Evolutionary conservation across 2,797 vertebrate genomes (phyloP), one percentile per base, ranked within the genome.

Genomic region (Alfaro cultratus): DNA sequence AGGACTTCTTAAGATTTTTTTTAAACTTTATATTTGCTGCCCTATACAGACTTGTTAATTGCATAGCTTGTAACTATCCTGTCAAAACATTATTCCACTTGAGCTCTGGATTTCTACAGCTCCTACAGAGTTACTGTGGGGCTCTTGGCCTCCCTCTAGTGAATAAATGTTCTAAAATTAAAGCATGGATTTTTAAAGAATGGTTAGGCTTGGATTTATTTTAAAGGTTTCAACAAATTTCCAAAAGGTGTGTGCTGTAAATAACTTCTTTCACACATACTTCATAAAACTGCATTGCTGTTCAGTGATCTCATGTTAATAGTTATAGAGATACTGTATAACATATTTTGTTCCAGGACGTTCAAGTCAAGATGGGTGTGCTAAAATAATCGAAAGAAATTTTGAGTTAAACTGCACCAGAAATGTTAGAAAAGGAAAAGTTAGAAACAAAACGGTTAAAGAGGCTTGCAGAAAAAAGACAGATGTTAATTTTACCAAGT

Each of bases 251-350:
- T 29, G 55, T 29, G 26, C 10, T 29, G 55, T 57, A 57, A 57
- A n/a, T 29, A 57, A 57, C 11, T 57, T 11, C 3, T 13, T 29
- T 57, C 55, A n/a, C 13, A 34, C 5, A 62, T 62, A 18, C 60
- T 16, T 5, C 31, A 31, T 21, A 21, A 2, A 36, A 64, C 12
- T 85, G 74, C 78, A 71, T 23, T 85, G 49, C 53, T 57, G 67
- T 1, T 7, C 3, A 80, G 23, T 75, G 67, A 1, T 83, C 89
- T 79, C 80, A 75, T 47, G 18, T 47, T 47, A 47, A 47, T 47
- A 47, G 15, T 18, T 15, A 39, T 21, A 36, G 34, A 34, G 29
- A 64, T 64, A n/a, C n/a, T n/a, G n/a, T n/a, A 7, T 29, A 64
- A 29, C 60, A 36, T 64, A 15, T 67, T 23, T 12, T 41, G 4